Evolutionary conservation across 2,797 vertebrate species (phyloP), one percentile per base, ranked within the genome.

Genomic region (Microctenopoma stevenorrisi): DNA sequence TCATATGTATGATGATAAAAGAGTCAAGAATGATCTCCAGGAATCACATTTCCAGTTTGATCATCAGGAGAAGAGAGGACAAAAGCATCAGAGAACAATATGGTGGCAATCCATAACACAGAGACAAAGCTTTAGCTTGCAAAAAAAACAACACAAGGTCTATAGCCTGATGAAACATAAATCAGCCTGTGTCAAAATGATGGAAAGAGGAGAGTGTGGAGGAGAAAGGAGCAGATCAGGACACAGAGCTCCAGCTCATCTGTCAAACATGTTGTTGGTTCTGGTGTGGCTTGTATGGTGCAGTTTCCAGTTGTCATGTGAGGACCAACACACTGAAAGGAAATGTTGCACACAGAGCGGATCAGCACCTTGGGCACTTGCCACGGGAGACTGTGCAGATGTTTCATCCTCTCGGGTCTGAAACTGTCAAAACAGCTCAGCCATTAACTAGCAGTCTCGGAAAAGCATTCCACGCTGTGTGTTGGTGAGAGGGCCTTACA

Each of bases 341-440:
- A 66, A n/a, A 70, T 78, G 68, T 38, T 75, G 59, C 55, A 68
- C 7, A 68, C 51, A 51, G 33, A 52, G 28, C 42, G 2, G 59
- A 10, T 30, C 14, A 64, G 70, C 28, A 51, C 16, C 8, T 33
- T 11, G n/a, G 53, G 55, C n/a, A 49, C 28, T 18, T 44, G 7
- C 12, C 48, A 47, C 18, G 13, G 40, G 14, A 53, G 28, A 59
- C 7, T 1, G 35, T 44, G 28, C 37, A 14, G 22, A 18, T 58
- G 62, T 53, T 73, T 47, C 65, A 38, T 11, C 14, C 30, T 43
- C 4, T 42, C 15, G 46, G 69, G 73, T 73, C 78, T 74, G 53
- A 78, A 84, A 59, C 73, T 86, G 85, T 84, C 81, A 88, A 60
- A 83, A 83, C 74, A 81, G 30, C 65, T 61, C 46, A 75, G 35